Base-by-base conservation (phyloP, 2,113 vertebrate genomes). In the Fulica atra region DNA sequence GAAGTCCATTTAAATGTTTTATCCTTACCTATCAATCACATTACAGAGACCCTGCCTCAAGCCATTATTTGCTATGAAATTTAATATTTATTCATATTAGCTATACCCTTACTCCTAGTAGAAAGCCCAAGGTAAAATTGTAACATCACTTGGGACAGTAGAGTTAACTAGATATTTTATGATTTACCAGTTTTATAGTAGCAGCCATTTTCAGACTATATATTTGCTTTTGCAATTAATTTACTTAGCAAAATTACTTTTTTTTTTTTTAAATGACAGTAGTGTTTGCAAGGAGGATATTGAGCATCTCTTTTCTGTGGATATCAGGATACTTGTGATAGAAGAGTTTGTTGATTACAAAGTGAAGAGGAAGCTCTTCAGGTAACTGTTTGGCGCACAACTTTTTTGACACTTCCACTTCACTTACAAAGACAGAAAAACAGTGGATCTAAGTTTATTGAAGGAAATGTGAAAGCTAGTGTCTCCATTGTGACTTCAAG, bases 61-160 rank as follows among this genome's bases (percentile, higher is more conserved):
- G 46, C 31, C 90, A 90, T 63, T 93, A 86, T 77, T 94, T 93
- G 38, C 11, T 63, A 54, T 51, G 28, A 92, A 77, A 56, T 88
- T 65, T 86, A 11, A 16, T 50, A 86, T 78, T 86, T 94, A 77
- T 94, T 92, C 54, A 38, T 61, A 66, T 86, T 81, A 77, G 5
- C 14, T 71, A 68, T 56, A n/a, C 7, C 3, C 1, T 95, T 65
- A 44, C 8, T 36, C 44, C 53, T 63, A 69, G 21, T 31, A 23
- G 63, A 92, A 95, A 83, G 16, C 31, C n/a, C 46, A 94, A 42
- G 40, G n/a, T 86, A 88, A 93, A 88, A 87, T 8, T 89, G 15
- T 68, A 74, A 79, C n/a, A 38, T 60, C 56, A 26, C 13, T 64
- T 74, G 29, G 50, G 71, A 80, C 23, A 83, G 16, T 11, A 63